Base-by-base conservation (phyloP, 2,113 vertebrate genomes). In the Piaya cayana region DNA sequence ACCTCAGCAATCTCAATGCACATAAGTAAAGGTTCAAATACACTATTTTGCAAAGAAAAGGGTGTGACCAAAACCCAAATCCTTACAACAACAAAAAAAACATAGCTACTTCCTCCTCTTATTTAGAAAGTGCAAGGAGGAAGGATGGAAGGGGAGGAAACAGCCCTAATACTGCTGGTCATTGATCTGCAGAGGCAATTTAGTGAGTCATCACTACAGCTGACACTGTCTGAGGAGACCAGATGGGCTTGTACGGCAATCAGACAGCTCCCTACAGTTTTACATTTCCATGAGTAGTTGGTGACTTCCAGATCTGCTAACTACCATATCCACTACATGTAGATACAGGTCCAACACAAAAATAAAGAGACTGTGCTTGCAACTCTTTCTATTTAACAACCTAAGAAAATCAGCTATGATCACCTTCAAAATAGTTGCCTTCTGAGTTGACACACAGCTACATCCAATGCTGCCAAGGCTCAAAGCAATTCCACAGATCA, bases 231-330 rank as follows among this genome's bases (percentile, higher is more conserved):
- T 83, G 21, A 90, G 0, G 1, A 72, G 79, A 43, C 52, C 90
- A 78, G 25, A 22, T 93, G 81, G 65, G 62, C 42, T 29, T 58
- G 9, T 15, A 8, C 45, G 56, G 21, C 90, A 91, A 85, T 71
- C 75, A 81, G 52, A 53, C 37, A 42, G 34, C 39, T 92, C 60
- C 56, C 29, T 37, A 39, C 16, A 21, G 53, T 47, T 78, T 74
- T 19, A 78, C 29, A 83, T 79, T 93, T 95, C 50, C 75, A 70
- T 49, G 50, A 62, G 75, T 92, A 90, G 88, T 34, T 32, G 50
- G 70, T 90, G 85, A 58, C 94, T 95, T 79, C 78, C 69, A 74
- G 53, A 88, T 82, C 50, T 85, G 37, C 81, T 91, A 67, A 93
- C 89, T 94, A 94, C 30, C 71, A 67, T 50, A 64, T 2, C 2